Conservation (phyloP, 2,888 invertebrate genomes). For the Amaurobius ferox region DNA sequence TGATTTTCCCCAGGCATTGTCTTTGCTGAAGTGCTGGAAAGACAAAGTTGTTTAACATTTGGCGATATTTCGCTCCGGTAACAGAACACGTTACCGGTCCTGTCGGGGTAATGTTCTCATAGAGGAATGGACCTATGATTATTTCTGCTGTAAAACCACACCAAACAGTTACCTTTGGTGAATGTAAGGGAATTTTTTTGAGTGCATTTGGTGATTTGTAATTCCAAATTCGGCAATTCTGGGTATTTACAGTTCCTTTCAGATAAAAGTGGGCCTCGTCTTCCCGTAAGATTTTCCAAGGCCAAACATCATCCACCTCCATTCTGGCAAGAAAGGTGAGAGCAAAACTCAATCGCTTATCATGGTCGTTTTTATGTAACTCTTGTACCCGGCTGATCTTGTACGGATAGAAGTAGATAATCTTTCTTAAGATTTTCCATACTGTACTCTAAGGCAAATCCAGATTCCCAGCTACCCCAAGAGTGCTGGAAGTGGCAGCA, state of each 20-base stretch:
- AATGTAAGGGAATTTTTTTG: constrained; percentile 10
- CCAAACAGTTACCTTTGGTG: neutral
- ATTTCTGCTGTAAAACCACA: constrained; percentile 12
- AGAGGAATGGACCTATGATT: constrained; percentile 16
- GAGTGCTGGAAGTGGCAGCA: constrained; percentile 8
- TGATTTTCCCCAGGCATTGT: too few species aligned
- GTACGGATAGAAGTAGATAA: constrained; percentile 8
- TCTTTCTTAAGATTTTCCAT: constrained; percentile 2
- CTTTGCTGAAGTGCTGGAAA: too few species aligned
- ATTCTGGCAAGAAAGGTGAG: constrained; percentile 13
- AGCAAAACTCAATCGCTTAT: neutral
- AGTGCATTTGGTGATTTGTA: neutral
- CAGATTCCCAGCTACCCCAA: constrained; percentile 5
- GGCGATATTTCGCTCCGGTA: constrained; percentile 20
- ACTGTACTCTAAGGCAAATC: neutral
- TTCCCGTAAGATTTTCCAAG: neutral
- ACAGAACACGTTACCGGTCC: constrained; percentile 23
- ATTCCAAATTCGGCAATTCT: constrained; percentile 15
- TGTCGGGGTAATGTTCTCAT: constrained; percentile 27
- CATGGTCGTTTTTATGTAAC: neutral
- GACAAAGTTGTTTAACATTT: neutral
- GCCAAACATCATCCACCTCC: neutral
- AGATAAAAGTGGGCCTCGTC: constrained; percentile 7
- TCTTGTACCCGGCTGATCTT: constrained; percentile 10
- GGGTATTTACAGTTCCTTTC: constrained; percentile 15